These are phyloP conservation scores for Petrolisthes cinctipes DNA, from an alignment of 2,888 invertebrate genomes.

Conservation along the genomic window DNA sequence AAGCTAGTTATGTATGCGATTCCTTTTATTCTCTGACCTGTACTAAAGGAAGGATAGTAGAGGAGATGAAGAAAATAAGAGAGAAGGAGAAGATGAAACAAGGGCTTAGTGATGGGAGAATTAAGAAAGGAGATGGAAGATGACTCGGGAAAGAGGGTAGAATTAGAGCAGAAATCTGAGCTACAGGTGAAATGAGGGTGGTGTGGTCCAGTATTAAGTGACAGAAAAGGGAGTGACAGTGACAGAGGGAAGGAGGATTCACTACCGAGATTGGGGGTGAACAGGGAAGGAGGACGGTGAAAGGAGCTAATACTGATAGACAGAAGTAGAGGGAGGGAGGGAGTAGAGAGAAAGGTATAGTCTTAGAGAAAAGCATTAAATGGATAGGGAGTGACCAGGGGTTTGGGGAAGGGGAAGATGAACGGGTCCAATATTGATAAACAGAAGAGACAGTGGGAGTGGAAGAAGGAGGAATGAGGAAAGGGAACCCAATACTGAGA, in stretches of 20 bases:
- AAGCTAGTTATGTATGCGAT: no score
- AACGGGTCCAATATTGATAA: no score
- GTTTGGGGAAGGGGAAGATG: background rate
- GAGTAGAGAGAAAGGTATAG: background rate
- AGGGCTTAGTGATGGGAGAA: no score
- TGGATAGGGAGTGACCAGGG: background rate
- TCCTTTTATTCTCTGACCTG: no score
- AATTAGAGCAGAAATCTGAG: no score
- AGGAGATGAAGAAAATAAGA: no score
- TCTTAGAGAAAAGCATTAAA: background rate
- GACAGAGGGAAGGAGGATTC: background rate
- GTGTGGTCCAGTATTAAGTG: background rate
- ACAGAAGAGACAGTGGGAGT: background rate
- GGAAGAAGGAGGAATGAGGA: background rate
- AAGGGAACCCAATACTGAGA: background rate
- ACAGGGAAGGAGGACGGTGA: background rate
- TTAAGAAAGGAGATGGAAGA: no score
- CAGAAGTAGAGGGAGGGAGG: background rate
- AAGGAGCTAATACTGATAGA: no score
- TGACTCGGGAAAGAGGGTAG: no score
- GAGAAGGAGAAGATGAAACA: no score
- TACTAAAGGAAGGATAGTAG: no score
- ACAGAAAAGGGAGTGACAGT: background rate
- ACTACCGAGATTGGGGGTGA: background rate
- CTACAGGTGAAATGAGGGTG: background rate